Percentiles rank a stretch among this genome's conserved stretches.
Conservation (phyloP, 2,888 invertebrate species). For the Agrochola circellaris region DNA sequence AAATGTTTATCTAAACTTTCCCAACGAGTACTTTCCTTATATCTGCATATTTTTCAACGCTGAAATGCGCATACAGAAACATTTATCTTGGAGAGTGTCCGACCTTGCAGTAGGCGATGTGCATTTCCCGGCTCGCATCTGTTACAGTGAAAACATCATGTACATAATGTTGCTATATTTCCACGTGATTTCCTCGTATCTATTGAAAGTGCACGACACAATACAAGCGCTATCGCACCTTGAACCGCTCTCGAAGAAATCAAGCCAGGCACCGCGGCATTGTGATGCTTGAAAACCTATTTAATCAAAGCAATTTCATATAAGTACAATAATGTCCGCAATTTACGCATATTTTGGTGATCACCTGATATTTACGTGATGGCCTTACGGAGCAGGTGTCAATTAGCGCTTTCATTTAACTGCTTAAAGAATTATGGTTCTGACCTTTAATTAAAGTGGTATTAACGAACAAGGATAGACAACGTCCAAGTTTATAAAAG, state of each 20-base stretch:
- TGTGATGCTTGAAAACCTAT: constrained; percentile 31
- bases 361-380: constrained; percentile 32
- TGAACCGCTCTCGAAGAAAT: constrained; percentile 46
- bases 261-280: constrained; percentile 20
- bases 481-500: neutral
- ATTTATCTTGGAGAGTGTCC: constrained; percentile 24
- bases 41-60: constrained; percentile 25
- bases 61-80: constrained; percentile 12
- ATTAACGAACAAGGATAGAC: constrained; percentile 10
- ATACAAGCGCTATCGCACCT: constrained; percentile 37
- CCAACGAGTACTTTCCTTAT: neutral
- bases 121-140: constrained; percentile 31
- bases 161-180: constrained; percentile 26
- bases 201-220: constrained; percentile 40
- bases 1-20: constrained; percentile 16
- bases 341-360: constrained; percentile 36
- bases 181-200: constrained; percentile 52
- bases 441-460: constrained; percentile 6
- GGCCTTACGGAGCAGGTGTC: constrained; percentile 23
- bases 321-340: constrained; percentile 14
- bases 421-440: constrained; percentile 15
- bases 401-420: constrained; percentile 34
- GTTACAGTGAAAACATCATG: constrained; percentile 32
- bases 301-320: constrained; percentile 10
- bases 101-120: constrained; percentile 22